Base-by-base conservation (phyloP, 2,888 invertebrate species). In the Leucophora obtusa region DNA sequence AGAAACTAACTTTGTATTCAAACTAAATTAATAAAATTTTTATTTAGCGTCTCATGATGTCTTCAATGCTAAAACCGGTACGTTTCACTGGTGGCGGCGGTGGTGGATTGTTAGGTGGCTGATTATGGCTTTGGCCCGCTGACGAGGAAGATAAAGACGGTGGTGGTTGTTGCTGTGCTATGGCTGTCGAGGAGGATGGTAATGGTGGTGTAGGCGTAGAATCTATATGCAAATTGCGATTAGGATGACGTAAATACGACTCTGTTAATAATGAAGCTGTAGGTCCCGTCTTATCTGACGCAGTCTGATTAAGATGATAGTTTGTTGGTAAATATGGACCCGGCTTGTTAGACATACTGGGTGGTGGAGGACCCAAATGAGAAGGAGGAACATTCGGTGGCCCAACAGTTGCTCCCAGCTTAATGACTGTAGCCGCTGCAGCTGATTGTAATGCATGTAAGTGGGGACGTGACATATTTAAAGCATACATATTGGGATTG, bases 1-100 rank as follows among this genome's bases (percentile, higher is more conserved):
- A 14, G 47, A 62, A 62, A n/a, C 21, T 50, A 51, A 17, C 11
- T 7, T 28, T 33, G 1, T 47, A 47, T 14, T 47, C 10, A n/a
- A 17, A 15, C 3, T 11, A 38, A 35, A 28, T 56, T 18, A 24
- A 2, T 24, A 5, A 24, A 28, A 56, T 51, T 6, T 11, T 92
- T 51, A 8, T 11, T 92, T 92, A 96, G 90, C 96, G 95, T 87
- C 96, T 93, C 96, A 96, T 96, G 84, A 96, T 96, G 85, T 96
- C 96, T 87, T 96, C 96, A 91, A 96, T 96, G 88, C 96, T 96
- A 89, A 96, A 96, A 17, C 96, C 96, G 87, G 96, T 95, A 86
- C 95, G 94, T 84, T 95, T 92, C 10, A 93, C 86, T 11, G 69
- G 81, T 11, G 79, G 71, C 28, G 28, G 28, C 28, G 28, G 28